Evolutionary conservation across 2,113 vertebrate species (phyloP).

Genomic region (Microcebus griseorufus): DNA sequence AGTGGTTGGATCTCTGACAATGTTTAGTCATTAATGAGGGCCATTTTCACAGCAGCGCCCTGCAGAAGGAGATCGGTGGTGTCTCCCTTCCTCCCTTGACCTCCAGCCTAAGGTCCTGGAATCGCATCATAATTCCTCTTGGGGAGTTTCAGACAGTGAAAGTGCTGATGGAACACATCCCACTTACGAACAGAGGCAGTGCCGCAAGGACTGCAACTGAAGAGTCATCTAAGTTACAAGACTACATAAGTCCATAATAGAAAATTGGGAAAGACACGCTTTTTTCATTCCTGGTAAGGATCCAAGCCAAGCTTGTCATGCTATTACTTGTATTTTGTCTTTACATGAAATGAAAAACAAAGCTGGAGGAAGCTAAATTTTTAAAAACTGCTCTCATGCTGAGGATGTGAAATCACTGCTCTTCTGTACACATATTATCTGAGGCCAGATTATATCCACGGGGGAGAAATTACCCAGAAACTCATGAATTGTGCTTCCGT

Average conservation of each 20-base stretch:
- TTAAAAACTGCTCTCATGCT: not conserved
- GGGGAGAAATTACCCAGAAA: not conserved
- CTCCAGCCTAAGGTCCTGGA: not conserved
- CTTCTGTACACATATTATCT: not conserved
- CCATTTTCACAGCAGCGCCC: not conserved
- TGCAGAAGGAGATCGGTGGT: not conserved
- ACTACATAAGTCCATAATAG: fast-evolving
- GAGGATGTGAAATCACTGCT: not conserved
- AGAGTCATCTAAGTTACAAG: not conserved
- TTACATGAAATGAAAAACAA: not conserved
- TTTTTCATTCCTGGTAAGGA: not conserved
- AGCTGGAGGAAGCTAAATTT: not conserved
- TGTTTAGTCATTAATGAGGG: not conserved
- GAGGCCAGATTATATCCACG: not conserved
- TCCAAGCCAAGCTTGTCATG: not conserved
- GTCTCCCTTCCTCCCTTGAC: not conserved
- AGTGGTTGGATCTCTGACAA: not conserved
- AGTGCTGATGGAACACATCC: not conserved
- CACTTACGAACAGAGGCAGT: not conserved
- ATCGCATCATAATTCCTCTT: not conserved
- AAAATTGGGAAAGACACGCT: not conserved
- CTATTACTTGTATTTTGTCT: not conserved
- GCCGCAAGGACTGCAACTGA: too few species aligned
- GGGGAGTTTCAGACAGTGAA: not conserved
- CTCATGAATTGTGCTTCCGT: not conserved